Percentiles rank a stretch among this genome's conserved stretches.
Conservation (phyloP, 2,888 invertebrate genomes). For the Drosophila buzzatii region DNA sequence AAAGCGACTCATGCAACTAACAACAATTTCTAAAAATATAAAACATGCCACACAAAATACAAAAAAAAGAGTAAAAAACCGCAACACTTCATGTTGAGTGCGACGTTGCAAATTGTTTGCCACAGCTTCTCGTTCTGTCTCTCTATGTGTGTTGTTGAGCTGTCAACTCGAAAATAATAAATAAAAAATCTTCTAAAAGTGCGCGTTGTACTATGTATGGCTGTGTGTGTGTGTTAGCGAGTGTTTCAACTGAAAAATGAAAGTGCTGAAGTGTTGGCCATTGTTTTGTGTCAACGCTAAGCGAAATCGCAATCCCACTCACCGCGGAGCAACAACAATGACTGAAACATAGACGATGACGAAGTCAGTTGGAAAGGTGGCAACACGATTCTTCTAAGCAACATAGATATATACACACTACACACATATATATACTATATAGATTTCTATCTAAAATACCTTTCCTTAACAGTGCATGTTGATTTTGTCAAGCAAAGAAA, state of each 20-base stretch:
- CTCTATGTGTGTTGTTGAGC: conserved; percentile 23
- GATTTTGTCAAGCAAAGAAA: neutral
- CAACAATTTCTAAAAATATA: conserved; percentile 80
- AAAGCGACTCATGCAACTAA: conserved; percentile 59
- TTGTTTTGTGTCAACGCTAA: conserved; percentile 71
- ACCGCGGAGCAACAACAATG: conserved; percentile 39
- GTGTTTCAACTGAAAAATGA: conserved; percentile 63
- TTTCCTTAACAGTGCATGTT: neutral
- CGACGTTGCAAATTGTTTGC: conserved; percentile 72
- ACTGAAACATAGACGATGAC: conserved; percentile 27
- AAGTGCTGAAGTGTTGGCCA: conserved; percentile 79
- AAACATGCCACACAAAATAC: conserved; percentile 47
- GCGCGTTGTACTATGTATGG: conserved; percentile 16
- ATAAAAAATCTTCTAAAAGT: conserved; percentile 74
- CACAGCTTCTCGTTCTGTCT: conserved; percentile 23
- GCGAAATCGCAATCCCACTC: conserved; percentile 36
- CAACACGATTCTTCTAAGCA: conserved; percentile 9
- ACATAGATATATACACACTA: neutral
- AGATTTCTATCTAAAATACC: neutral
- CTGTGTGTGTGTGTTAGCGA: conserved; percentile 24
- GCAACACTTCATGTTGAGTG: conserved; percentile 78
- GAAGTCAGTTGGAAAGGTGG: conserved; percentile 31
- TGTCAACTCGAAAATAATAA: conserved; percentile 68
- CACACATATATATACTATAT: neutral
- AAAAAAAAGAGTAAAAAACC: conserved; percentile 50